Base-by-base conservation (phyloP, 2,888 invertebrate genomes). In the Acronicta psi region DNA sequence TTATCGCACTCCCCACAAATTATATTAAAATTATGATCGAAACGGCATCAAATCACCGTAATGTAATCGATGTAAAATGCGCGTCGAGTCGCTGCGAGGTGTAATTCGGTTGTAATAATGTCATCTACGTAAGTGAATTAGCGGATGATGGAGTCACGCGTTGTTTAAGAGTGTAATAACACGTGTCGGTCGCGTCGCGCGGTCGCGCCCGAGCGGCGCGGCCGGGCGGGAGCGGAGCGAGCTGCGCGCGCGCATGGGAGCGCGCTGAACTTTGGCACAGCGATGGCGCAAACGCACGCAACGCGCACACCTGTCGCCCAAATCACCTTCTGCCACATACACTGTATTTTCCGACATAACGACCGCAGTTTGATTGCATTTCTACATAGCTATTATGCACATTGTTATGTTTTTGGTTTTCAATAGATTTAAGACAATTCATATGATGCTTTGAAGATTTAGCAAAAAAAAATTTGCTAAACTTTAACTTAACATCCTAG, bases 41-140 rank as follows among this genome's bases (percentile, higher is more conserved):
- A 84, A 79, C 80, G 83, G 76, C 81, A 75, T 77, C 79, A 77
- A 84, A 83, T 80, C 79, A 83, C 76, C 76, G 73, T 71, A 74
- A 73, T 73, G 80, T 81, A 78, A 81, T 81, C 76, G 74, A 80
- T 75, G 81, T 75, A 63, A 62, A 71, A 68, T 74, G 77, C 50
- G 54, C 67, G 66, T 43, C 66, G 56, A 59, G 25, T 68, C 67
- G 69, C 73, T 73, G 45, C 69, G 71, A 78, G 71, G 79, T 81
- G 83, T 82, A 85, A 86, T 85, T 84, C 81, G 78, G 77, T 78
- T 80, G 64, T 86, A 85, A 87, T 88, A 83, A 87, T 86, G 87
- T 87, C 86, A 83, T 85, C 84, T 80, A 76, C 66, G 82, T 83
- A 84, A 86, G 80, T 85, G 83, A 85, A 85, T 86, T 83, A 84